Base-by-base conservation (phyloP, 2,888 invertebrate genomes). In the Sinopyrophorus schimmeli region DNA sequence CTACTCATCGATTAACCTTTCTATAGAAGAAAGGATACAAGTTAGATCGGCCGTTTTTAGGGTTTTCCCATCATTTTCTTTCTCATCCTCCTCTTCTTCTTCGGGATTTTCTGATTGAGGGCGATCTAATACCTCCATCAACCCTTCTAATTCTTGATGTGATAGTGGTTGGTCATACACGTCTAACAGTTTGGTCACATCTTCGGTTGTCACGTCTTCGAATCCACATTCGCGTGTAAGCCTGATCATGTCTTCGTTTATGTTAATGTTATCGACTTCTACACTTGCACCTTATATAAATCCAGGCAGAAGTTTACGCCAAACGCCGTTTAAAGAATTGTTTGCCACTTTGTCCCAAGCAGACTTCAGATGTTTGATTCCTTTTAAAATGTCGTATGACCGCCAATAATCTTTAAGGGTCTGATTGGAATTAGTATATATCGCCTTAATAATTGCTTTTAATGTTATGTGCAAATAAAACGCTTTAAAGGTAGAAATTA, bases 251-350 rank as follows among this genome's bases (percentile, higher is more conserved):
- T 34, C 34, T 34, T 34, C 34, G 9, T 34, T 34, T 34, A 34
- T 34, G 34, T 34, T 20, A 34, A 34, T 34, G 34, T 34, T 34
- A 34, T 34, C 21, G 5, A 34, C 34, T 34, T 34, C 20, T 34
- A 34, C 34, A 34, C 18, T 34, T 34, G 34, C 21, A 34, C 34
- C 21, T 34, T 34, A 21, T 20, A 34, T 20, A 18, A 34, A 34
- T 34, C 21, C 34, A 20, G 34, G 21, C 34, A 34, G 34, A 34
- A 34, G 18, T 18, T 34, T 34, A 18, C 21, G 34, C 18, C 35
- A 52, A 48, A 48, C 47, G 37, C 46, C 47, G 28, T 47, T 47
- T 47, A 47, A 47, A 41, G 34, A 41, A 41, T 41, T 51, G 30
- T 24, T 31, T 48, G 47, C 32, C 18, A 42, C 20, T 48, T 43